Evolutionary conservation across 1,140 invertebrate genomes (phyloP).

Genomic region (Campodea augens): DNA sequence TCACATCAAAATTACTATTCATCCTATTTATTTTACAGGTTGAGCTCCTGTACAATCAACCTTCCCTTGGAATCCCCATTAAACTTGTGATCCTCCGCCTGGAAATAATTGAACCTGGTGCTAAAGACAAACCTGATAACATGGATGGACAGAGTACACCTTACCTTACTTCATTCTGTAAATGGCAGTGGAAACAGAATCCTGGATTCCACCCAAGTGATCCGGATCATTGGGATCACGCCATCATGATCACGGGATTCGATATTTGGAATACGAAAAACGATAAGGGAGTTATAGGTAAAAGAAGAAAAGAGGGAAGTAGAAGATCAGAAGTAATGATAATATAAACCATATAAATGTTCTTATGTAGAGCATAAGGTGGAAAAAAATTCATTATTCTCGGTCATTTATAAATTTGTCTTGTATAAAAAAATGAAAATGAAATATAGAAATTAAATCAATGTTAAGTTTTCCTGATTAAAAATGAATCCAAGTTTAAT

Average conservation of each 20-base stretch:
- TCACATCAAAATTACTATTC: too few species aligned
- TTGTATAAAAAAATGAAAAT: too few species aligned
- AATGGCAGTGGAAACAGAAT: conserved; percentile 20
- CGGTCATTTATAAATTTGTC: not conserved
- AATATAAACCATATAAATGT: not conserved
- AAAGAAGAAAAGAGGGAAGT: too few species aligned
- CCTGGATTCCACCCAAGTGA: conserved; percentile 5
- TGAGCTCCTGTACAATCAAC: conserved; percentile 15
- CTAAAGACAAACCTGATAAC: conserved; percentile 11
- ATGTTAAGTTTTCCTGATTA: not conserved
- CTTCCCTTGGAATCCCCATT: conserved; percentile 9
- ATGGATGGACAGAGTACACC: conserved; percentile 19
- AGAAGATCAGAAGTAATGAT: not conserved
- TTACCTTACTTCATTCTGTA: conserved; percentile 23
- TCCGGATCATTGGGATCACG: conserved; percentile 31
- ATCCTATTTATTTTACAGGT: conserved; percentile 15
- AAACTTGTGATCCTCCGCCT: conserved; percentile 15
- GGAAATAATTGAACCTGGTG: conserved; percentile 12
- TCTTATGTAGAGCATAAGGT: conserved; percentile 3
- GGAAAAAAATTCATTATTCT: not conserved
- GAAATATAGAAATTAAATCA: not conserved
- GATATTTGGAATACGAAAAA: conserved; percentile 14
- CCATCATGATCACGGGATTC: conserved; percentile 26
- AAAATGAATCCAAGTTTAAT: too few species aligned
- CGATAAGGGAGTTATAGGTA: conserved; percentile 15